phyloP scores from a whole-genome alignment of 2,797 vertebrate species.

The Coreius guichenoti region DNA sequence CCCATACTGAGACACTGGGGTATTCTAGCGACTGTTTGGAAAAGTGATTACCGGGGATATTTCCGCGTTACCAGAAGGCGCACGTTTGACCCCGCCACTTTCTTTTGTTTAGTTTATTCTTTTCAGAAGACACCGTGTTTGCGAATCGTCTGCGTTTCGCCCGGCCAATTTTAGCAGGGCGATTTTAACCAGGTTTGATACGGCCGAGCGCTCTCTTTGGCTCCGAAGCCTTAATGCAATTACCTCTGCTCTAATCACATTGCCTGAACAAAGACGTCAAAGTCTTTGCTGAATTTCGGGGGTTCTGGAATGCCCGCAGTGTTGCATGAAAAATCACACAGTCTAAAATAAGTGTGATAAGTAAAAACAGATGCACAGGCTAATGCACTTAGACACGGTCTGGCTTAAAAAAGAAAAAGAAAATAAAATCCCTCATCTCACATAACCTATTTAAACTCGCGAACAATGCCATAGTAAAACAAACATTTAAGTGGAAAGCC shows the following conservation, averaged over 20 bases:
- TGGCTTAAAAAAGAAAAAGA: constrained; percentile 64
- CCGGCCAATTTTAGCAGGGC: constrained; percentile 67
- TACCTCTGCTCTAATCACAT: constrained; percentile 84
- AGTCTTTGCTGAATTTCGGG: constrained; percentile 67
- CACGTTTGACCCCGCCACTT: constrained; percentile 57
- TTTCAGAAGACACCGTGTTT: constrained; percentile 71
- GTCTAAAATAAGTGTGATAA: constrained; percentile 74
- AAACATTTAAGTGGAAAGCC: constrained; percentile 46
- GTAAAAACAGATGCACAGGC: constrained; percentile 78
- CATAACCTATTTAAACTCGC: constrained; percentile 58
- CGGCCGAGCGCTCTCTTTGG: constrained; percentile 74
- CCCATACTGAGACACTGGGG: constrained; percentile 25
- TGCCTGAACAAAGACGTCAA: constrained; percentile 80
- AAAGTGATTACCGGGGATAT: constrained; percentile 47
- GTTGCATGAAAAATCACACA: constrained; percentile 76
- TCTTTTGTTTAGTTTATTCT: constrained; percentile 62
- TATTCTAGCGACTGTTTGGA: constrained; percentile 40
- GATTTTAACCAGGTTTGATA: constrained; percentile 82
- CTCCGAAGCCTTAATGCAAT: constrained; percentile 81
- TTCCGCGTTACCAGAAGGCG: constrained; percentile 62
- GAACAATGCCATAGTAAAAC: constrained; percentile 62
- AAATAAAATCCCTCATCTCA: constrained; percentile 64
- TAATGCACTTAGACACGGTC: constrained; percentile 82
- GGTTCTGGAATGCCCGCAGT: constrained; percentile 65
- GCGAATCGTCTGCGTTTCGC: constrained; percentile 73